phyloP scores from a whole-genome alignment of 2,113 vertebrate species.

The Crotalus tigris region DNA sequence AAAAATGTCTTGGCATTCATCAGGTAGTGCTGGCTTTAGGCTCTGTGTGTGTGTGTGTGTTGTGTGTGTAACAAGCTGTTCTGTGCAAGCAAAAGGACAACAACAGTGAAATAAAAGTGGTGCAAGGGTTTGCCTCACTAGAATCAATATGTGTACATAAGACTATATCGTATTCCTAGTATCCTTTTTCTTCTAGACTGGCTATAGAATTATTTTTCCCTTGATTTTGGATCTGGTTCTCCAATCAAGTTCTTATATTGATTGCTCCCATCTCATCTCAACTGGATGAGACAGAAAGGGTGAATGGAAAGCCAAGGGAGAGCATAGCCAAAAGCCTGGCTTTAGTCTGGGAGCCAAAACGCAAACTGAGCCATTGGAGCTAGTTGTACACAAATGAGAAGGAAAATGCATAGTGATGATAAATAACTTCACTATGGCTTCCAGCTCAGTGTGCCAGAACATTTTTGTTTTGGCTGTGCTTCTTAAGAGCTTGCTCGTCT shows the following conservation, averaged over 20 bases:
- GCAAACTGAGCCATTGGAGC: slow-evolving; percentile 71
- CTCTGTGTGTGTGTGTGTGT: not conserved
- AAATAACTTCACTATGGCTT: slow-evolving; percentile 66
- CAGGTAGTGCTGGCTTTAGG: slow-evolving; percentile 41
- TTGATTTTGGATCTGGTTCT: slow-evolving; percentile 21
- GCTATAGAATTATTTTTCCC: slow-evolving; percentile 2
- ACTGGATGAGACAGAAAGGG: slow-evolving; percentile 68
- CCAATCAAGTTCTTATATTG: slow-evolving; percentile 15
- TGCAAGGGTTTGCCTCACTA: rapidly evolving
- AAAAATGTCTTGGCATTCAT: slow-evolving; percentile 24
- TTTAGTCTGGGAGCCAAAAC: slow-evolving; percentile 63
- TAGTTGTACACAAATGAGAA: slow-evolving; percentile 68
- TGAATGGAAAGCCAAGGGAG: slow-evolving; percentile 66
- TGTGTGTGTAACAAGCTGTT: not conserved
- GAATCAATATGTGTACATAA: not conserved
- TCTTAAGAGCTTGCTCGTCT: slow-evolving; percentile 50
- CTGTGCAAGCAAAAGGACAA: slow-evolving; percentile 9
- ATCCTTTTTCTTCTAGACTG: slow-evolving; percentile 35
- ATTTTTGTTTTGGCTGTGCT: slow-evolving; percentile 65
- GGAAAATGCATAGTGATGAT: slow-evolving; percentile 70
- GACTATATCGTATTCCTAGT: slow-evolving; percentile 21
- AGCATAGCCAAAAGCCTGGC: slow-evolving; percentile 64
- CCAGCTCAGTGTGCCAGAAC: slow-evolving; percentile 67
- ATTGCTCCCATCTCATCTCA: slow-evolving; percentile 50
- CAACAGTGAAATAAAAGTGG: slow-evolving; percentile 23